Percentiles rank a stretch among this genome's conserved stretches.
These are phyloP conservation scores for Psephotus haematonotus DNA, from an alignment of 2,113 vertebrate species.

Conservation along the genomic window DNA sequence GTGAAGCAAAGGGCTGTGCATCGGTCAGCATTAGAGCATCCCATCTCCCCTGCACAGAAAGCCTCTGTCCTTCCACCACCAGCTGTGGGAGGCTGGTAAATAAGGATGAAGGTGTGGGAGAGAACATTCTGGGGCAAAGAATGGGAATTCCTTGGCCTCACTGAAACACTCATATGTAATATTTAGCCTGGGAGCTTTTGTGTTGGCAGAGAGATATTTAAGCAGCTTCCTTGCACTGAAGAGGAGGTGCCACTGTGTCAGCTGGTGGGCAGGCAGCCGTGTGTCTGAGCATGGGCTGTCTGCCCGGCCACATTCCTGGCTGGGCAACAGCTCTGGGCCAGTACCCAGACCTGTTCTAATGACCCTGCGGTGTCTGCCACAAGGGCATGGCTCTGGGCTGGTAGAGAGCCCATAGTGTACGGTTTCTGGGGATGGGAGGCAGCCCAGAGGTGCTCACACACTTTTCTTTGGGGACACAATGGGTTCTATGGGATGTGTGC, in stretches of 20 bases:
- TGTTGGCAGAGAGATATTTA: background rate
- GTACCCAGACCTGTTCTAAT: too few relatives aligned
- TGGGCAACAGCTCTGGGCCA: background rate
- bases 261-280: background rate
- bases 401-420: background rate
- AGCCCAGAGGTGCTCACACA: background rate
- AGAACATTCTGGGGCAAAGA: background rate
- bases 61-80: background rate
- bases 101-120: background rate
- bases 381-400: background rate
- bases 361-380: accelerated
- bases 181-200: background rate
- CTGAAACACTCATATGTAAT: background rate
- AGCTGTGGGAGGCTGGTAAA: background rate
- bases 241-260: background rate
- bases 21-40: background rate
- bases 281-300: background rate
- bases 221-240: background rate
- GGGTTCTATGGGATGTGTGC: accelerated
- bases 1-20: background rate
- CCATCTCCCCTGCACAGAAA: background rate
- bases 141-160: background rate
- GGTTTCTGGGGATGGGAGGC: background rate
- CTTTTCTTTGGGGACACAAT: background rate
- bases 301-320: accelerated